phyloP scores from a whole-genome alignment of 2,797 vertebrate species.

The Vireo griseus region DNA sequence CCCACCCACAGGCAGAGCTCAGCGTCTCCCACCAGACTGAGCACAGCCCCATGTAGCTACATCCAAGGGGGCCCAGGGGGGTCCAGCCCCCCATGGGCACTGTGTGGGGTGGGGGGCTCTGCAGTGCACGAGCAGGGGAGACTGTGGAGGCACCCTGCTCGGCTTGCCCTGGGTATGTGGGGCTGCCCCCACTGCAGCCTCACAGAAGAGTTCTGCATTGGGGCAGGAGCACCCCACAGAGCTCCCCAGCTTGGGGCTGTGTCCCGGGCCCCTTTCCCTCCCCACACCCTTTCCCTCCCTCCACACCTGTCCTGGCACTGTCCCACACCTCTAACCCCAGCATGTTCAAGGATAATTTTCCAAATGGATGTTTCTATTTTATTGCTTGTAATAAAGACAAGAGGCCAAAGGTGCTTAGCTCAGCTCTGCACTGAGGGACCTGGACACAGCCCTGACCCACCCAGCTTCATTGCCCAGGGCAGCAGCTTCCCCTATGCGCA shows the following conservation, averaged over 20 bases:
- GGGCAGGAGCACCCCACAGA: background rate
- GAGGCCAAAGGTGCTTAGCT: slow-evolving; percentile 3
- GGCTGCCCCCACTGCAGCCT: background rate
- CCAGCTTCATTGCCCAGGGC: background rate
- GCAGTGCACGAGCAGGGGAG: background rate
- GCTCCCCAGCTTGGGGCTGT: background rate
- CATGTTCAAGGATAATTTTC: slow-evolving; percentile 78
- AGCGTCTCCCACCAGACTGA: background rate
- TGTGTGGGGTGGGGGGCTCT: background rate
- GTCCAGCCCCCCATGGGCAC: background rate
- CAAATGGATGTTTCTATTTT: slow-evolving; percentile 79
- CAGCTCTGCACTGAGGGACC: background rate
- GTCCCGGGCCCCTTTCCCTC: fast-evolving
- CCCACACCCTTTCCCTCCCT: background rate
- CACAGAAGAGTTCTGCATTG: fast-evolving
- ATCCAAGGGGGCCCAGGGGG: background rate
- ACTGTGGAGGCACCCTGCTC: background rate
- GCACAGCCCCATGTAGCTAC: fast-evolving
- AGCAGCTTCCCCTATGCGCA: background rate
- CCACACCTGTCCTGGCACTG: background rate
- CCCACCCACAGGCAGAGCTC: background rate
- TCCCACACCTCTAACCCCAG: background rate
- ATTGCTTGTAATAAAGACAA: slow-evolving; percentile 83
- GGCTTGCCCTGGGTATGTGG: background rate
- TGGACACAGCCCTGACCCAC: background rate